These are phyloP conservation scores for Leptopilina drosophilae DNA, from an alignment of 2,888 invertebrate genomes.

Conservation along the genomic window DNA sequence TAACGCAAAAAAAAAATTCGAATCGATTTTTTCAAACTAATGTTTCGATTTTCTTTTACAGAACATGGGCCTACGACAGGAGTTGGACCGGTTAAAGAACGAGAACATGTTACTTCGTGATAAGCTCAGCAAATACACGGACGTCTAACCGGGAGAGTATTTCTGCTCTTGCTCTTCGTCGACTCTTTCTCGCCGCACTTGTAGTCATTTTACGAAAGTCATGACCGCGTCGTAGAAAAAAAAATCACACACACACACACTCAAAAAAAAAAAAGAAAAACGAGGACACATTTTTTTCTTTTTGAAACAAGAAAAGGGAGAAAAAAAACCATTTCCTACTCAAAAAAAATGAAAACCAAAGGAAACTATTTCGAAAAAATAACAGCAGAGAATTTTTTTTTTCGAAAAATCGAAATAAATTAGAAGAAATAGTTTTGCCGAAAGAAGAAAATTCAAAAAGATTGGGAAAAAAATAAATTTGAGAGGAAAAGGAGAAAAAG, in stretches of 20 bases:
- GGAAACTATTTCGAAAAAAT: background rate
- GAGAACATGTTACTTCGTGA: conserved; percentile 93
- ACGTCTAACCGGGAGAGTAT: conserved; percentile 81
- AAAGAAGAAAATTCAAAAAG: conserved; percentile 30
- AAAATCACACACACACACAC: conserved; percentile 34
- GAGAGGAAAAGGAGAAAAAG: conserved; percentile 12
- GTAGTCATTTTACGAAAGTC: conserved; percentile 23
- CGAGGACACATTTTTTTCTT: background rate
- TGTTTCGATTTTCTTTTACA: conserved; percentile 75
- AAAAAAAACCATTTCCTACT: background rate
- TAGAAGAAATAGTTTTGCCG: background rate
- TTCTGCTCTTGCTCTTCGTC: conserved; percentile 52
- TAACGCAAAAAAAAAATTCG: conserved; percentile 16
- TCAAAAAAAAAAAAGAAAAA: conserved; percentile 33
- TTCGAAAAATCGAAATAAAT: background rate
- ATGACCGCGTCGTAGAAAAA: conserved; percentile 31
- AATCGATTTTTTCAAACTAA: conserved; percentile 43
- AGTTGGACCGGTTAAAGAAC: conserved; percentile 93
- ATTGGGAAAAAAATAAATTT: too few relatives aligned
- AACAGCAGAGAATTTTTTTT: background rate
- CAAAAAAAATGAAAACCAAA: background rate
- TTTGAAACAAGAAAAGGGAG: conserved; percentile 20
- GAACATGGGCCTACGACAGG: conserved; percentile 94
- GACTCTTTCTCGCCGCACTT: conserved; percentile 45
- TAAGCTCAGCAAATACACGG: conserved; percentile 92